Base-by-base conservation (phyloP, 2,888 invertebrate species). In the Ophion ventricosus region DNA sequence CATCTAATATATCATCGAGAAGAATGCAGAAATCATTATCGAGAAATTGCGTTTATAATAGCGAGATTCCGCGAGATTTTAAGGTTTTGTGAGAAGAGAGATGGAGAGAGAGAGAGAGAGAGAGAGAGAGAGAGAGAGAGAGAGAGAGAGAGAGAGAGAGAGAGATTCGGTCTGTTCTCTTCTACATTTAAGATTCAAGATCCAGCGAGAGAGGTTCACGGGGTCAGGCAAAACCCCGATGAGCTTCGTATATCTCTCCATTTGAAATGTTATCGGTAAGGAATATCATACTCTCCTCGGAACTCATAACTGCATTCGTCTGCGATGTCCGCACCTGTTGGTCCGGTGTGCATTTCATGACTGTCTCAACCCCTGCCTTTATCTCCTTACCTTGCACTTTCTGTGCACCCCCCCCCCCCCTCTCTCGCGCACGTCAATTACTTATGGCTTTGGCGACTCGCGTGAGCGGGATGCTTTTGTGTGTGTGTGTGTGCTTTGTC, bases 301-400 rank as follows among this genome's bases (percentile, higher is more conserved):
- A 80, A 83, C 75, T 83, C 80, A 83, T 83, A 83, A 83, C 73
- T 80, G 76, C 73, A 83, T 76, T 40, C 61, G 73, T 64, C 56
- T 57, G 57, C 23, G 72, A 72, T 79, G 83, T 83, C 67, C 54
- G 80, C 83, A 83, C 80, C 83, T 80, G 83, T 73, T 76, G 25
- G 74, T 64, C n/a, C 61, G 17, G 54, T 63, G 54, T 56, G 70
- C 29, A 29, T 56, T 70, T 54, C 70, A 56, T 20, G 54, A 26
- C 26, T n/a, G 35, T 70, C 70, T 29, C 56, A 14, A 17, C 49
- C 49, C 17, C 49, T 3, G 49, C 49, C 17, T 14, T 4, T 8
- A 7, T 4, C 5, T 8, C 8, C 7, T 35, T 5, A 0, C 35
- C 35, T 8, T 35, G 35, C 35, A 8, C 35, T 35, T 35, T 1